Evolutionary conservation across 2,113 vertebrate species (phyloP), one percentile per base, ranked within the genome.

Genomic region (Ochotona princeps): DNA sequence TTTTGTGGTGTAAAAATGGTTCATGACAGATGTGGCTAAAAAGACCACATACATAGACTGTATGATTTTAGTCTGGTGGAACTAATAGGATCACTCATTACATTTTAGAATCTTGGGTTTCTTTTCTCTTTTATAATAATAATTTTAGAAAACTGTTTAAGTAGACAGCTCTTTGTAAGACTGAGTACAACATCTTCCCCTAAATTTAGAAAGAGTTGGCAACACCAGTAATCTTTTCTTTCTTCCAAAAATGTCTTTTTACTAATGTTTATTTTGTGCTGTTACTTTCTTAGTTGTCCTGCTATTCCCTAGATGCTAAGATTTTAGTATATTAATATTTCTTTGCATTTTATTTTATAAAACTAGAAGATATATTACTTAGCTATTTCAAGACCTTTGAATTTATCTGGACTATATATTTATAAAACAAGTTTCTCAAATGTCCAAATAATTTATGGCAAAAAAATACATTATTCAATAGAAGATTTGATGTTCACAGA

Each of bases 31-130:
- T 99, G 98, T 98, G 98, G 97, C 96, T 98, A 97, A 97, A 97
- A 97, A 98, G 98, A 98, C 98, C 98, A 98, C 98, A 98, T 98
- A 98, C 98, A 97, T 98, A 96, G 98, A 98, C 95, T 98, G 98
- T 98, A 98, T 98, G 98, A 98, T 98, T 98, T 98, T 98, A 98
- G 98, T 98, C 98, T 98, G 97, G 98, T 98, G 98, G 98, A 98
- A 98, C 98, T 98, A 98, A 99, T 98, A 98, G 98, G 98, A 98
- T 98, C 98, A 99, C 97, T 98, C 97, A 97, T 98, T 98, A 98
- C 98, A 98, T 98, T 94, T 98, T 97, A 97, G 97, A 96, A 97
- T 95, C 97, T 97, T 97, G 97, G 97, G 97, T 98, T 98, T 97
- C 97, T 98, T 98, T 97, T 95, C 96, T 75, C 97, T 97, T 97